Percentiles rank a stretch among this genome's conserved stretches.
Evolutionary conservation across 2,113 vertebrate genomes (phyloP).

Genomic region (Cygnus atratus): DNA sequence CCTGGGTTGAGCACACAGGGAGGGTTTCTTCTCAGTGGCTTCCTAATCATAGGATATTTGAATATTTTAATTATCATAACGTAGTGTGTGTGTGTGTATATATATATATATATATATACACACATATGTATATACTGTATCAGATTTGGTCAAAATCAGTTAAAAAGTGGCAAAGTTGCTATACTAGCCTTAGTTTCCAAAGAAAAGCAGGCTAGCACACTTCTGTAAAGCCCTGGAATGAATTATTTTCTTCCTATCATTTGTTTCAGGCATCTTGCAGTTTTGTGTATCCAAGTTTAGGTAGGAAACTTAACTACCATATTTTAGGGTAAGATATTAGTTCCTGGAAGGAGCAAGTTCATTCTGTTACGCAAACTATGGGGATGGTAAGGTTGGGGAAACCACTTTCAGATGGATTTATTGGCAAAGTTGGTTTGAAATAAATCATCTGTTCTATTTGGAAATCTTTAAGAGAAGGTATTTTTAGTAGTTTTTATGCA

Average conservation of each 20-base stretch:
- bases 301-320: fast-evolving
- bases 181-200: not conserved
- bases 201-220: not conserved
- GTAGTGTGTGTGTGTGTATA: too few relatives aligned
- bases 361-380: not conserved
- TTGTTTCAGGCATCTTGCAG: not conserved
- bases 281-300: not conserved
- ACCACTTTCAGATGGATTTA: not conserved
- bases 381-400: not conserved
- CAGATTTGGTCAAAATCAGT: not conserved
- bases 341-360: not conserved
- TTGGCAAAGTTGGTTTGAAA: not conserved
- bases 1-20: not conserved
- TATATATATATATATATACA: too few relatives aligned
- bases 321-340: not conserved
- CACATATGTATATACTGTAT: not conserved
- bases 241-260: not conserved
- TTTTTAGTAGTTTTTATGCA: not conserved
- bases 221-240: not conserved
- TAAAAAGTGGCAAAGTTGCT: not conserved
- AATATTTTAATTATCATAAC: not conserved
- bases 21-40: not conserved
- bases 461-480: not conserved
- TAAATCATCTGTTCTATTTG: not conserved
- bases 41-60: not conserved